Conservation (phyloP, 2,113 vertebrate species). For the Anas platyrhynchos region DNA sequence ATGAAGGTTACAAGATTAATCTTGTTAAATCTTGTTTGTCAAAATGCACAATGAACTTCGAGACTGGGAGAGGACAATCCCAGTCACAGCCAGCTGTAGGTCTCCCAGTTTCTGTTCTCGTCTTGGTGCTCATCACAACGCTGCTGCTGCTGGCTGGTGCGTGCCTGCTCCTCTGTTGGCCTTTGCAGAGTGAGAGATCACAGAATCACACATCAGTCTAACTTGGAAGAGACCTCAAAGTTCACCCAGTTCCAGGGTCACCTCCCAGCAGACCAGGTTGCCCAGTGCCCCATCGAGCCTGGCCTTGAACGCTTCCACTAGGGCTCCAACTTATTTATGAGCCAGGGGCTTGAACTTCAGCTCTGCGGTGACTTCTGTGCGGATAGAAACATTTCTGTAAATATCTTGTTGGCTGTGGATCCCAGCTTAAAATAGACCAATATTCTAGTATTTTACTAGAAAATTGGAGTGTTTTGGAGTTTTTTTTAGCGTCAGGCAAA, state of each 20-base stretch:
- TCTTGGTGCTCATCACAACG: neutral
- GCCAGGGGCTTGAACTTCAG: neutral
- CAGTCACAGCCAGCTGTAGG: neutral
- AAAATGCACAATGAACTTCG: neutral
- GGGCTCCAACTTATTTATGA: neutral
- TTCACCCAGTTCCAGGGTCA: too few relatives aligned
- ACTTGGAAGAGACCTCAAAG: too few relatives aligned
- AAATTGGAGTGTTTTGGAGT: conserved; percentile 11
- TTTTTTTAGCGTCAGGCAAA: conserved; percentile 1
- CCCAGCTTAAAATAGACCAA: neutral
- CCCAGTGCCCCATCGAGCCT: too few relatives aligned
- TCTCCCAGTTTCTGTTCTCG: neutral
- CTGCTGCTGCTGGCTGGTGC: neutral
- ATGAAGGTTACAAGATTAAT: neutral
- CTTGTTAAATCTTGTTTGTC: neutral
- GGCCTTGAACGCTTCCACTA: neutral
- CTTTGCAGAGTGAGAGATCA: neutral
- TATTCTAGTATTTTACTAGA: conserved; percentile 15
- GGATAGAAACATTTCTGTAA: neutral
- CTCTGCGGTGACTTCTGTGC: neutral
- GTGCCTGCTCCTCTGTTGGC: neutral
- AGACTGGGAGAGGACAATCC: neutral
- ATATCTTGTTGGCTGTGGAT: neutral
- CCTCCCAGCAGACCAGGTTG: too few relatives aligned
- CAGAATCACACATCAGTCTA: too few relatives aligned